Evolutionary conservation across 2,113 vertebrate genomes (phyloP), one percentile per base, ranked within the genome.

Genomic region (Panthera tigris): DNA sequence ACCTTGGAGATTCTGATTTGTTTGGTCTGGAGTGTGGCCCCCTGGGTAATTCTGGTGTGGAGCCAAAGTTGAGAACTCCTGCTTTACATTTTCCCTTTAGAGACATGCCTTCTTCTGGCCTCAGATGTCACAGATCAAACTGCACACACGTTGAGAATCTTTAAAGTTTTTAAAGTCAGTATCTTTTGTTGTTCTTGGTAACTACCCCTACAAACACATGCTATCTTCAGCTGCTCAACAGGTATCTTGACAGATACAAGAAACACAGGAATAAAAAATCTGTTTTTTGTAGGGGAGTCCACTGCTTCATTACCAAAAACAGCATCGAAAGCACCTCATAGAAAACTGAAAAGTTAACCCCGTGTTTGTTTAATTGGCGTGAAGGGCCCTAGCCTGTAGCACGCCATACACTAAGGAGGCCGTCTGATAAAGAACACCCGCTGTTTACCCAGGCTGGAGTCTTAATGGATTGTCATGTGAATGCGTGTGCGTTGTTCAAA

Each of bases 271-370:
- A 63, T 50, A 81, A 71, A 65, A 65, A 48, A 85, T 66, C 57
- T 55, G 25, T 36, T 65, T 83, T 36, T 27, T 5, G 78, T 61
- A 68, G 55, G 55, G n/a, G 66, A 74, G 61, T 68, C 79, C 39
- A 36, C 71, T 63, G 68, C n/a, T 89, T 79, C 39, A 10, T 89
- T 89, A 94, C 85, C 95, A 71, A 78, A 92, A 76, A 68, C 55
- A 81, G 63, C 83, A 73, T 55, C 18, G n/a, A 57, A 45, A 78
- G 63, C 16, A 3, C 61, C 66, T 71, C 83, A 14, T 55, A 61
- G 85, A 89, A 89, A 76, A 55, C 89, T 31, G 27, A 55, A 73
- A 66, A 5, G 36, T 69, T 48, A 57, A 41, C 66, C 31, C 19
- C 61, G 63, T 1, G 0, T 55, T 23, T 50, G 71, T 39, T 71